These are phyloP conservation scores for Acanthaster planci DNA, from an alignment of 35 echinoderm and acorn worm genomes.

Conservation along the genomic window DNA sequence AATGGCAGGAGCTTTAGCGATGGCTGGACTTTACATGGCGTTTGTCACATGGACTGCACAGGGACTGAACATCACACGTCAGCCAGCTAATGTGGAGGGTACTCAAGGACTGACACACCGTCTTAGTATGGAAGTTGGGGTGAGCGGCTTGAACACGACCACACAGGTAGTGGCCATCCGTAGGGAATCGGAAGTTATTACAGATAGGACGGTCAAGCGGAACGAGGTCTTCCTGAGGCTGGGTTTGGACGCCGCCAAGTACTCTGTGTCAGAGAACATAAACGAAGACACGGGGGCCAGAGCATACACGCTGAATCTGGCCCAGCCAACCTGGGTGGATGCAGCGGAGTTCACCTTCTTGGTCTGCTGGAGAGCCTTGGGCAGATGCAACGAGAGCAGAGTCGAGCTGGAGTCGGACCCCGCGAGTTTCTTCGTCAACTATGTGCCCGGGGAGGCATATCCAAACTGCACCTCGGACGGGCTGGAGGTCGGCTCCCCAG, in stretches of 20 bases:
- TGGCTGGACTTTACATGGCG: not conserved
- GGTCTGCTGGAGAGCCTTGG: not conserved
- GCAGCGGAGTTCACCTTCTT: conserved; percentile 4
- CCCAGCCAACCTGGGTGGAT: not conserved
- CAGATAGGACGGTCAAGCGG: not conserved
- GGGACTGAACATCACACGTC: not conserved
- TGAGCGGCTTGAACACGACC: not conserved
- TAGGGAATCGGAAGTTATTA: not conserved
- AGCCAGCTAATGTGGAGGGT: not conserved
- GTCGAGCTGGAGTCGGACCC: not conserved
- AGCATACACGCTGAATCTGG: not conserved
- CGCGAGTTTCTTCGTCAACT: not conserved
- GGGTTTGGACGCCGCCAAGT: not conserved
- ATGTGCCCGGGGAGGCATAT: not conserved
- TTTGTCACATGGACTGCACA: not conserved
- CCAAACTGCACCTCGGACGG: conserved; percentile 3
- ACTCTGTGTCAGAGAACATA: not conserved
- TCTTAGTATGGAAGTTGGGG: not conserved
- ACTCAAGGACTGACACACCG: not conserved
- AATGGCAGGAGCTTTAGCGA: not conserved
- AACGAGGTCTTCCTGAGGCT: not conserved
- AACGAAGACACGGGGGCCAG: not conserved
- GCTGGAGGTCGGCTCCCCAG: not conserved
- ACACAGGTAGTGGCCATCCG: not conserved
- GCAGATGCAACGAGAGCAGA: not conserved